phyloP scores from a whole-genome alignment of 2,888 invertebrate genomes.

The Coleophora flavipennella region DNA sequence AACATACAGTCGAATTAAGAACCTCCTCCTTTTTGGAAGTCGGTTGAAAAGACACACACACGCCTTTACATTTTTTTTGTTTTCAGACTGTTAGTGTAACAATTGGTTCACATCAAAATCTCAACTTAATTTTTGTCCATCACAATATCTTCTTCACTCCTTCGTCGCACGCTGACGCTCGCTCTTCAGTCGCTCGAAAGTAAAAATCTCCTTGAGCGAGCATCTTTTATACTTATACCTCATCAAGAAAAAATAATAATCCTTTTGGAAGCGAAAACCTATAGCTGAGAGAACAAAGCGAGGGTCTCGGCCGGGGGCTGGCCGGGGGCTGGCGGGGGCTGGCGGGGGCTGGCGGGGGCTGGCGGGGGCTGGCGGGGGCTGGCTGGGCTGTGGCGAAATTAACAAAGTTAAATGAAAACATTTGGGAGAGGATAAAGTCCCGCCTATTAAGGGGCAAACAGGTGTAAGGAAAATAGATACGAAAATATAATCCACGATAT shows the following conservation, averaged over 20 bases:
- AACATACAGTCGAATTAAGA: too few species aligned
- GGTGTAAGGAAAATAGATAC: conserved; percentile 39
- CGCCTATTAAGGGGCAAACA: conserved; percentile 28
- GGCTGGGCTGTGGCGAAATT: conserved; percentile 33
- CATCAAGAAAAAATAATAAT: conserved; percentile 23
- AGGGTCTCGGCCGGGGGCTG: conserved; percentile 16
- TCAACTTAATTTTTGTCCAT: too few species aligned
- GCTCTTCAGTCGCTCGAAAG: too few species aligned
- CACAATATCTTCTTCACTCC: too few species aligned
- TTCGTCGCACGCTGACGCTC: too few species aligned
- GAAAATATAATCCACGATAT: conserved; percentile 28
- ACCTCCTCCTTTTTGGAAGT: too few species aligned
- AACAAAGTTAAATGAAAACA: conserved; percentile 63
- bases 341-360: conserved; percentile 19
- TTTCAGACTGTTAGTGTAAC: too few species aligned
- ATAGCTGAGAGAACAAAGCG: conserved; percentile 8
- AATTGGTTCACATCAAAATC: too few species aligned
- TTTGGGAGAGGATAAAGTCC: conserved; percentile 21
- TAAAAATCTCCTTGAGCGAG: neutral
- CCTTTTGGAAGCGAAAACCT: conserved; percentile 15
- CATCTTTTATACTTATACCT: neutral
- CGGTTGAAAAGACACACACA: too few species aligned
- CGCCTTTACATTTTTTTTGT: too few species aligned
- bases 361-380: conserved; percentile 13
- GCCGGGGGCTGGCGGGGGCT: conserved; percentile 15